These are phyloP conservation scores for Struthio camelus DNA, from an alignment of 2,113 vertebrate genomes.

Conservation along the genomic window DNA sequence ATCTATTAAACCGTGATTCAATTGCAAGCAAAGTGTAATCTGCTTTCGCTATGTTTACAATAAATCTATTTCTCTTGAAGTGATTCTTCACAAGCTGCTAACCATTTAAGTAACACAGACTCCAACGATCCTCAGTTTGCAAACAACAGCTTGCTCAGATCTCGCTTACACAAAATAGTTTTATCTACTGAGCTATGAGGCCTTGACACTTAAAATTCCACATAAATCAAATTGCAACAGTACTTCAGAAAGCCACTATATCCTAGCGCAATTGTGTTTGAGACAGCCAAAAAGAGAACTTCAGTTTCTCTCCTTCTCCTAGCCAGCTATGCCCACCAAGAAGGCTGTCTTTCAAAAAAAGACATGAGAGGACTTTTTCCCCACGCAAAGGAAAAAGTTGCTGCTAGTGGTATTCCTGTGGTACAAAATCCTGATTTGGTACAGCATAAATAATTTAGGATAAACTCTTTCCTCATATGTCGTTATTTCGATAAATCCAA, in stretches of 20 bases:
- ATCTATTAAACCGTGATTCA: neutral
- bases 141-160: neutral
- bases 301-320: neutral
- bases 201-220: neutral
- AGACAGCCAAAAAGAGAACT: neutral
- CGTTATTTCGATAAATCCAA: neutral
- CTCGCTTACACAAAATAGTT: neutral
- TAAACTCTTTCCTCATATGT: neutral
- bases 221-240: neutral
- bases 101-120: neutral
- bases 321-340: neutral
- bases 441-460: neutral
- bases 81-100: neutral
- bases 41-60: slow-evolving; percentile 2
- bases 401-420: neutral
- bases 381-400: neutral
- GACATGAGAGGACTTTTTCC: neutral
- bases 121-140: neutral
- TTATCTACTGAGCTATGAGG: neutral
- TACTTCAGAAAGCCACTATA: neutral
- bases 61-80: neutral
- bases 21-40: neutral
- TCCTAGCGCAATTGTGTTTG: neutral
- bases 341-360: neutral
- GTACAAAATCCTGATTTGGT: neutral